Base-by-base conservation (phyloP, 2,797 vertebrate genomes). In the Myotis daubentonii region DNA sequence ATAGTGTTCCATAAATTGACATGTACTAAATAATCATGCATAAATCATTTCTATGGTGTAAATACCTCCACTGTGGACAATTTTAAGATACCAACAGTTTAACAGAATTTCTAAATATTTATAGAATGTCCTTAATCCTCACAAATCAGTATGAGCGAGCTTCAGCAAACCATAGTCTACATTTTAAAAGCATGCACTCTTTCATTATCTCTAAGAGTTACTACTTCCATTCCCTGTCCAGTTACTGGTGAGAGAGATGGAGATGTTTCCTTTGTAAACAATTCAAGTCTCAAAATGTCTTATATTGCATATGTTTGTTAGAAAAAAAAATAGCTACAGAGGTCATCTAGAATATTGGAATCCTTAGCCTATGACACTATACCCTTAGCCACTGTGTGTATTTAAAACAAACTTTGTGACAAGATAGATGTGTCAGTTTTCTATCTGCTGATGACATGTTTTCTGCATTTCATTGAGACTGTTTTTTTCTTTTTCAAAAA, bases 341-440 rank as follows among this genome's bases (percentile, higher is more conserved):
- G 49, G 0, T 11, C 9, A 44, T 68, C 33, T 72, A 80, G 93
- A 74, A 62, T 79, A 89, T 68, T 60, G 86, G 12, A 96, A 89
- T 79, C 19, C 10, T 90, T 60, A 22, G 2, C 41, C 33, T 74
- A 19, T 41, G 30, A 95, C 75, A 75, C n/a, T n/a, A n/a, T 89
- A 44, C 3, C 6, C 1, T 76, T 78, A 76, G 33, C 49, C n/a
- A 62, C 6, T 84, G 4, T 76, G 51, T 76, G 19, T 75, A 68
- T 84, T 97, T 91, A 83, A 89, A 79, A 84, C 36, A 87, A 51
- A 78, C 49, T 78, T 95, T 60, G 36, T 47, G 53, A 76, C 11
- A 87, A 60, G n/a, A 38, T 49, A 65, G 6, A 25, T 38, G 1
- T 36, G 28, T 22, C 57, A 9, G 5, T 76, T 72, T 91, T 92